Base-by-base conservation (phyloP, 35 echinoderm and acorn worm genomes). In the Nesometra sesokonis region DNA sequence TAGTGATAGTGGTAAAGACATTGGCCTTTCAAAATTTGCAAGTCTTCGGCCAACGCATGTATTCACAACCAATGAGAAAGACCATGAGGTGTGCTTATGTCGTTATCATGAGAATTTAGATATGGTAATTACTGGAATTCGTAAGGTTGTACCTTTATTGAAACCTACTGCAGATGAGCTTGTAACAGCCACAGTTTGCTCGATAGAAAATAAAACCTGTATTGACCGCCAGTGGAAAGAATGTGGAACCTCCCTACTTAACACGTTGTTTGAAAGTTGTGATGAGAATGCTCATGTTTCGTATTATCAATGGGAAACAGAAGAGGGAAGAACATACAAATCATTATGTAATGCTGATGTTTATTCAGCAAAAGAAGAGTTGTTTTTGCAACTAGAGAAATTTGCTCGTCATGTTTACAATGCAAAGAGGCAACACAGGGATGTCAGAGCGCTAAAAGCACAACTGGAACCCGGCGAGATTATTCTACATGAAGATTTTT, bases 81-180 rank as follows among this genome's bases (percentile, higher is more conserved):
- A 77, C 33, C 52, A 86, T 27, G 57, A 36, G 13, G 30, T 78
- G 35, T 86, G 85, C 78, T 77, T 86, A 15, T 86, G 85, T 32
- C 29, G 57, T 3, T 86, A 86, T 37, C 85, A 86, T 37, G 85
- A 86, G 32, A 37, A 86, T 29, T 7, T 78, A 0, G 9, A 36
- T 0, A 78, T 86, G 85, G 0, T 86, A 32, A 21, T 86, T 27
- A 34, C 57, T 34, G 52, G 31, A 4, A 19, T 86, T 15, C 2
- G 67, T 17, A 86, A 86, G n/a, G 32, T 78, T 15, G 57, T 78
- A 19, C 85, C 85, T 37, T 13, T 19, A 67, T 43, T 43, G 38
- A 4, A 43, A 15, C 15, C 38, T 43, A 30, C 43, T 57, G 43
- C 46, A 32, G 46, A 76, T 76, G 84, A 86, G 1, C 0, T 86